Evolutionary conservation across 2,797 vertebrate genomes (phyloP).

Genomic region (Schizothorax lantsangensis): DNA sequence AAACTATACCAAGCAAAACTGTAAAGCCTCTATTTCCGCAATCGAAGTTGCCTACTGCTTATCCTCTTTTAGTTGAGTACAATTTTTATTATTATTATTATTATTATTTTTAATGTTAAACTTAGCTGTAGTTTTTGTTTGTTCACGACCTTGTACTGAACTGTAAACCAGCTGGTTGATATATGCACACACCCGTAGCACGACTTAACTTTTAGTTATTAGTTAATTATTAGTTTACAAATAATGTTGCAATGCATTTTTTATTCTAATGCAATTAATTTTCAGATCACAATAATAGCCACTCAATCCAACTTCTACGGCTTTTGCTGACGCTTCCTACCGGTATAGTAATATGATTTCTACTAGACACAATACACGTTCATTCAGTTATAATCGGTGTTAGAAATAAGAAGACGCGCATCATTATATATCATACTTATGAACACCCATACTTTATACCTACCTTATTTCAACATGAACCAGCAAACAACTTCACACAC

Average conservation of each 20-base stretch:
- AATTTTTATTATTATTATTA: no score
- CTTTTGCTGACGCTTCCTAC: conserved; percentile 40
- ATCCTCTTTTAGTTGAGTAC: background rate
- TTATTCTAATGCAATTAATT: background rate
- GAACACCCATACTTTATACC: background rate
- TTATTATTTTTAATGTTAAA: no score
- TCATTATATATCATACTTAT: background rate
- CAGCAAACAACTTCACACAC: background rate
- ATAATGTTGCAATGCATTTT: background rate
- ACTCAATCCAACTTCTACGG: background rate
- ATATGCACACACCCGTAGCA: background rate
- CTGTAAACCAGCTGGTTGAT: background rate
- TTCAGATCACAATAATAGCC: background rate
- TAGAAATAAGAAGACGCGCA: background rate
- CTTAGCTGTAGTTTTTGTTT: background rate
- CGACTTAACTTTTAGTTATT: background rate
- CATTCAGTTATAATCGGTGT: background rate
- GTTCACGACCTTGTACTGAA: background rate
- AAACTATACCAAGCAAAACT: background rate
- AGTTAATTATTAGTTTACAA: background rate
- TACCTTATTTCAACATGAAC: conserved; percentile 30
- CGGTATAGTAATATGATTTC: background rate
- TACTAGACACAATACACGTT: background rate
- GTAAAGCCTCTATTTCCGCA: no score
- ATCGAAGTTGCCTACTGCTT: background rate